phyloP scores from a whole-genome alignment of 2,888 invertebrate genomes.

The Andricus quercusramuli region DNA sequence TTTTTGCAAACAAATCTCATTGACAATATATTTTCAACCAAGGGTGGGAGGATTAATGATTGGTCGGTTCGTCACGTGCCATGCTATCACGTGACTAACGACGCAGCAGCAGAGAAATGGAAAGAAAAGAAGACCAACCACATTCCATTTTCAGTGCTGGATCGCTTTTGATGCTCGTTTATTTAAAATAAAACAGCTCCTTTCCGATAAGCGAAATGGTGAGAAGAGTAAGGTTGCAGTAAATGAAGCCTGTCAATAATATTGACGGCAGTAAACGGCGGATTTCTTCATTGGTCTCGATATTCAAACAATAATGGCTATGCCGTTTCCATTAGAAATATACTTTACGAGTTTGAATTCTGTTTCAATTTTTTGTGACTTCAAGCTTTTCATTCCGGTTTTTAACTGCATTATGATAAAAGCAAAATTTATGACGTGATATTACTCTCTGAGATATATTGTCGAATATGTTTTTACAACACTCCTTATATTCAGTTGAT shows the following conservation, averaged over 20 bases:
- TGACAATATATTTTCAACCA: constrained; percentile 62
- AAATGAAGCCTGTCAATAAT: constrained; percentile 17
- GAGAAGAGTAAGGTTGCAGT: constrained; percentile 37
- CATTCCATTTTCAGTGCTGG: constrained; percentile 6
- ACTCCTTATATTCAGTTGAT: no score
- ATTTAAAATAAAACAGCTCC: constrained; percentile 53
- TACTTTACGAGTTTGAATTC: not conserved
- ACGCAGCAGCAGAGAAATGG: constrained; percentile 48
- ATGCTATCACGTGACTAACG: constrained; percentile 67
- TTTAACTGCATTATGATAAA: not conserved
- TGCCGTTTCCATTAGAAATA: not conserved
- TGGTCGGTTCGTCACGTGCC: constrained; percentile 68
- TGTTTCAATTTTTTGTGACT: not conserved
- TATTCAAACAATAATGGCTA: constrained; percentile 5
- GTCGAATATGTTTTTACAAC: no score
- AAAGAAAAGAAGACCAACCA: constrained; percentile 48
- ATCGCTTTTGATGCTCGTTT: constrained; percentile 47
- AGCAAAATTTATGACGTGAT: not conserved
- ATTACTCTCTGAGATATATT: no score
- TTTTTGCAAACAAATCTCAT: not conserved
- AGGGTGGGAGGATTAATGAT: constrained; percentile 66
- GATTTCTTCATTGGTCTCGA: constrained; percentile 15
- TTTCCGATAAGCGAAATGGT: constrained; percentile 36
- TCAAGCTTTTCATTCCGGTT: not conserved
- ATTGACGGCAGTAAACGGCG: constrained; percentile 7